Evolutionary conservation across 2,797 vertebrate genomes (phyloP), one percentile per base, ranked within the genome.

Genomic region (Champsocephalus esox): DNA sequence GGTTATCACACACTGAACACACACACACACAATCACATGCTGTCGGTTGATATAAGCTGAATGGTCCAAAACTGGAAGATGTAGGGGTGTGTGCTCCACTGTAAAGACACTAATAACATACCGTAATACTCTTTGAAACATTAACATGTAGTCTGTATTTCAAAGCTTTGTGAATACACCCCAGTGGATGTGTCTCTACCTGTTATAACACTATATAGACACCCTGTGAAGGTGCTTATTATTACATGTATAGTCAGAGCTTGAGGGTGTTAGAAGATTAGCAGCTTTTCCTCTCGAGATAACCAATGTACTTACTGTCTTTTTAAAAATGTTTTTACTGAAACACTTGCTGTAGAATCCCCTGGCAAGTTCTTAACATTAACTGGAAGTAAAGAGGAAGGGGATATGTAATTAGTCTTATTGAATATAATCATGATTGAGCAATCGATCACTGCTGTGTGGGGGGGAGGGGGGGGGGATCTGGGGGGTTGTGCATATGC

Each of bases 271-370:
- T 88, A 89, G 83, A 82, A 85, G 60, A 66, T 62, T 88, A 88
- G 89, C 86, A 88, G 34, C 85, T 73, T 56, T 87, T 85, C 87
- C 86, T 90, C 79, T 84, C 78, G 70, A 86, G 84, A 84, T 85
- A 89, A 89, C 88, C 85, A 81, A 74, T 86, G 79, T 91, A 75
- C 69, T 82, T 79, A 58, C 28, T 28, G 28, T 83, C 58, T 85
- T 88, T 90, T 92, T 52, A 88, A 84, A 86, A 88, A 91, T 80
- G 82, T 93, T 93, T 94, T 90, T 93, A 93, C 89, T 87, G 69
- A 88, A 92, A 91, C 68, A 79, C 67, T 75, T 80, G 75, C 73
- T 63, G 77, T 89, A 83, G 83, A 38, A 83, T 52, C 55, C 79
- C 24, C 59, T 79, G 83, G 78, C 32, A 49, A 71, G 62, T 84